phyloP scores from a whole-genome alignment of 2,888 invertebrate species.

The Hirudinaria manillensis region DNA sequence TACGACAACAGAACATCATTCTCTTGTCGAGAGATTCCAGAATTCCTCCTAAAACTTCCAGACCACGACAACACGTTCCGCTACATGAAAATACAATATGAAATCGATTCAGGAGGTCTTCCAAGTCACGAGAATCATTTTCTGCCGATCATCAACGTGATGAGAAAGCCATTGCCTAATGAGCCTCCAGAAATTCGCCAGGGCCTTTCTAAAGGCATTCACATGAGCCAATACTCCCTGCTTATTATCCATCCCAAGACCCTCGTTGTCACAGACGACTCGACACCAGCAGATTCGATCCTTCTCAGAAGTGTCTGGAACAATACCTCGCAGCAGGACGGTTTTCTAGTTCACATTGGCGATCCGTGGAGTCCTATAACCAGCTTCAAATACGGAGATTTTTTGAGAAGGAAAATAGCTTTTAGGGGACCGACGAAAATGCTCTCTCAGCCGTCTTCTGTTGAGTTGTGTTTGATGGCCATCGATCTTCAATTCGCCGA shows the following conservation, averaged over 20 bases:
- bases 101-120: neutral
- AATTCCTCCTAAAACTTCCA: neutral
- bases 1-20: conserved; percentile 2
- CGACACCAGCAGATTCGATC: neutral
- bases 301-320: neutral
- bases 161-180: neutral
- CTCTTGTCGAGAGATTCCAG: neutral
- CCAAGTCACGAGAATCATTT: neutral
- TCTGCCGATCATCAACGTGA: neutral
- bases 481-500: conserved; percentile 10
- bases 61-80: neutral
- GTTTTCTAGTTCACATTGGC: neutral
- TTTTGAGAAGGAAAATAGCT: conserved; percentile 16
- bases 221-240: neutral
- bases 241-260: neutral
- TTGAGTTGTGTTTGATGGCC: neutral
- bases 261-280: conserved; percentile 2
- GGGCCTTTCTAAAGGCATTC: neutral
- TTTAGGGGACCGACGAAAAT: neutral
- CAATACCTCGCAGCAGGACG: neutral
- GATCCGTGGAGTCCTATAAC: conserved; percentile 2
- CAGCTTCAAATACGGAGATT: conserved; percentile 1
- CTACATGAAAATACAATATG: neutral
- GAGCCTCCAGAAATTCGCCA: neutral
- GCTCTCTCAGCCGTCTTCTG: neutral